Base-by-base conservation (phyloP, 2,888 invertebrate species). In the Omphaloscelis lunosa region DNA sequence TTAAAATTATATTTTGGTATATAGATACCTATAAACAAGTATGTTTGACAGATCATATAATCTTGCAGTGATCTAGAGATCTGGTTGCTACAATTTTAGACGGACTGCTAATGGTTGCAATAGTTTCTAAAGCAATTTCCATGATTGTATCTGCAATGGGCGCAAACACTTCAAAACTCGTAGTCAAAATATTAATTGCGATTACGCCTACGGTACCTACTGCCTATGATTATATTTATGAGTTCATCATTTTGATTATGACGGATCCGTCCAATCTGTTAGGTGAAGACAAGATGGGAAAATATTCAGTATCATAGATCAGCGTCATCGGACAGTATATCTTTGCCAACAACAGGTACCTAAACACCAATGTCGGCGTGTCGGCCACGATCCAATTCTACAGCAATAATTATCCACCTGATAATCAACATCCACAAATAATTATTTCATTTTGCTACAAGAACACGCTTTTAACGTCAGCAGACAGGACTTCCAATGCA, bases 291-390 rank as follows among this genome's bases (percentile, higher is more conserved):
- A 65, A 86, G 85, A 85, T 81, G 84, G 84, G 82, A 90, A 91
- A 91, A 92, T 92, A 93, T 93, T 90, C 88, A 83, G 80, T 86
- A 89, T 85, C 89, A 90, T 94, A 91, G 89, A 93, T 94, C 94
- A 93, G 88, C 91, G 85, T 86, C 88, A 80, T 79, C 74, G 39
- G 48, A 76, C 76, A 66, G 75, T 75, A 80, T 71, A 67, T 88
- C 90, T 90, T 86, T 94, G 94, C 92, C 94, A 90, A 89, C 76
- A 77, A 66, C 76, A 79, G 80, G 67, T 80, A 93, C 88, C 80
- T 74, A 81, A 86, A 88, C 87, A 86, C 89, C 91, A 92, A 93
- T 93, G 92, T 90, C 92, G 89, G 90, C 88, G 88, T 87, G 89
- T 93, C 93, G 91, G 92, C 92, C 89, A 88, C 86, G 91, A 86